Evolutionary conservation across 2,888 invertebrate species (phyloP).

Genomic region (Lithophane semibrunnea): DNA sequence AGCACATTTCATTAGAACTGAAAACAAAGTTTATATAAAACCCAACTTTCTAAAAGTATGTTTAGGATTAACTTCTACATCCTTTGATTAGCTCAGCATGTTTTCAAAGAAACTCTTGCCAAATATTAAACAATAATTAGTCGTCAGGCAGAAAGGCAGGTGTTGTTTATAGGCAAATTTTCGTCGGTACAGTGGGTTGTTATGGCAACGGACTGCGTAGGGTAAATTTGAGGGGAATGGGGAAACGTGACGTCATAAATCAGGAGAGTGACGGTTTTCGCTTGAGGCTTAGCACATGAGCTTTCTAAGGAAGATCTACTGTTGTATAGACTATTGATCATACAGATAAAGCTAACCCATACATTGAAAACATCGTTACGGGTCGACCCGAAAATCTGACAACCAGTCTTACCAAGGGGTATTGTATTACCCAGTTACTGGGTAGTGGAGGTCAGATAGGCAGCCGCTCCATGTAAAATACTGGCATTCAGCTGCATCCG

Average conservation of each 20-base stretch:
- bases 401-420: too few species aligned
- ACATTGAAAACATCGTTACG: too few species aligned
- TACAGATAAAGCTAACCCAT: too few species aligned
- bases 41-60: constrained; percentile 29
- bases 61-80: constrained; percentile 30
- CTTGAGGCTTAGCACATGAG: neutral
- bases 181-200: constrained; percentile 28
- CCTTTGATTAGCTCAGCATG: constrained; percentile 52
- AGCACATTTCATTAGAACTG: constrained; percentile 14
- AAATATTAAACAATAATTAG: constrained; percentile 67
- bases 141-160: constrained; percentile 61
- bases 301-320: neutral
- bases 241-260: constrained; percentile 45
- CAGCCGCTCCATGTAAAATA: too few species aligned
- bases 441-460: too few species aligned
- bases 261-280: constrained; percentile 14
- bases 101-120: constrained; percentile 49
- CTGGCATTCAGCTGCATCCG: too few species aligned
- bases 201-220: constrained; percentile 42
- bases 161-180: constrained; percentile 66
- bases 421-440: too few species aligned
- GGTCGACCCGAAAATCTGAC: too few species aligned
- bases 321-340: neutral
- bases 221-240: constrained; percentile 29
- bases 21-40: constrained; percentile 26